Conservation (phyloP, 2,888 invertebrate species). For the Copidosoma aretas region DNA sequence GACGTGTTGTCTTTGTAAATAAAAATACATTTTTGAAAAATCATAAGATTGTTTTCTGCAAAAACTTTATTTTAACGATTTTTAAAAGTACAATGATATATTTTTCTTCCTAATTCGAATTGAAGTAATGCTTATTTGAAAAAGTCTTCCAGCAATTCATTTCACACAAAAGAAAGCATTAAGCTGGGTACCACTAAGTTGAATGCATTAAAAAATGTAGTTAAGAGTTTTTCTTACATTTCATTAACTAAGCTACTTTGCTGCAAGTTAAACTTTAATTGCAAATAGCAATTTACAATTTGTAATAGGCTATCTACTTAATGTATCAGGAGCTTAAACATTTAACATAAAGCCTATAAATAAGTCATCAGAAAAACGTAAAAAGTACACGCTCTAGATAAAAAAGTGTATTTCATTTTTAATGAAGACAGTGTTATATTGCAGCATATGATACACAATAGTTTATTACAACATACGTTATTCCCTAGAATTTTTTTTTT, state of each 20-base stretch:
- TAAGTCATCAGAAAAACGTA: slow-evolving; percentile 34
- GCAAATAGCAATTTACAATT: slow-evolving; percentile 7
- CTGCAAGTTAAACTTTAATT: slow-evolving; percentile 7
- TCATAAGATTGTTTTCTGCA: slow-evolving; percentile 39
- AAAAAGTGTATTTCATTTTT: slow-evolving; percentile 34
- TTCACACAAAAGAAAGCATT: slow-evolving; percentile 33
- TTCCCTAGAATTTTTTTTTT: slow-evolving; percentile 52
- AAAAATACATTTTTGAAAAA: neutral
- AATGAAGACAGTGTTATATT: slow-evolving; percentile 32
- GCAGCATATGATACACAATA: slow-evolving; percentile 50
- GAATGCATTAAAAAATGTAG: slow-evolving; percentile 34
- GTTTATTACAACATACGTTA: slow-evolving; percentile 55
- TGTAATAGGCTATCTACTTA: slow-evolving; percentile 17
- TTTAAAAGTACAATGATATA: slow-evolving; percentile 43
- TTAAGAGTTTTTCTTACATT: slow-evolving; percentile 18
- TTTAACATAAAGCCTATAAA: slow-evolving; percentile 34
- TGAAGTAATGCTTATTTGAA: slow-evolving; percentile 35
- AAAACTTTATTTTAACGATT: slow-evolving; percentile 43
- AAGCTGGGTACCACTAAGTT: slow-evolving; percentile 32
- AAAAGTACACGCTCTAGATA: slow-evolving; percentile 31
- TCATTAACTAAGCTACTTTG: slow-evolving; percentile 2
- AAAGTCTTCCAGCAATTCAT: slow-evolving; percentile 36
- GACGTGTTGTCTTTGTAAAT: no score
- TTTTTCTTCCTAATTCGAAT: slow-evolving; percentile 37
- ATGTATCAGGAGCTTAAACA: slow-evolving; percentile 30